Conservation (phyloP, 37 sponge, comb jelly and placozoan species). For the Sycon ciliatum region DNA sequence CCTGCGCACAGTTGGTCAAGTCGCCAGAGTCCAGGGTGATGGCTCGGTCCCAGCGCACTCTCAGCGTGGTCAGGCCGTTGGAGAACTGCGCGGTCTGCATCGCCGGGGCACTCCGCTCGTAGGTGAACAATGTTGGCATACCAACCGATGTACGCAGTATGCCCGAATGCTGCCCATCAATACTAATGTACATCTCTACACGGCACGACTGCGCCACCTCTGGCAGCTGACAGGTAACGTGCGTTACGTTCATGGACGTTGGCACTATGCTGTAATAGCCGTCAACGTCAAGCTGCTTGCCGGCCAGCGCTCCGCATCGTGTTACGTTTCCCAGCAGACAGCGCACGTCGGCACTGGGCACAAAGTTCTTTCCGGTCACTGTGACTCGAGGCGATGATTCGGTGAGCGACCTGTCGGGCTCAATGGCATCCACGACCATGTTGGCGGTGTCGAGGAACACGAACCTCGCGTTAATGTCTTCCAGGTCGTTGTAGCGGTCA, state of each 20-base stretch:
- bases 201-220: conserved; percentile 44
- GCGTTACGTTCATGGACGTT: conserved; percentile 17
- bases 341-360: conserved; percentile 17
- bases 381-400: too few species aligned
- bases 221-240: conserved; percentile 50
- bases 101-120: conserved; percentile 26
- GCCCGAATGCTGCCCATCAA: conserved; percentile 65
- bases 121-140: conserved; percentile 15
- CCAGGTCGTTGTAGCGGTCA: too few species aligned
- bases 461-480: too few species aligned
- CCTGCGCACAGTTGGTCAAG: too few species aligned
- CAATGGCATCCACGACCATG: too few species aligned
- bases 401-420: too few species aligned
- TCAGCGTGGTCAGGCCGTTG: conserved; percentile 27
- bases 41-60: conserved; percentile 45
- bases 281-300: neutral
- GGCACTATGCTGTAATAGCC: conserved; percentile 20
- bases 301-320: conserved; percentile 1
- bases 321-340: conserved; percentile 35
- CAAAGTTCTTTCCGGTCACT: conserved; percentile 39
- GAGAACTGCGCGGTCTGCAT: conserved; percentile 43
- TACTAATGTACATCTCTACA: conserved; percentile 32
- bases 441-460: too few species aligned
- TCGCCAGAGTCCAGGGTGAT: too few species aligned
- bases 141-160: neutral